Evolutionary conservation across 2,797 vertebrate species (phyloP), one percentile per base, ranked within the genome.

Genomic region (Mus spretus): DNA sequence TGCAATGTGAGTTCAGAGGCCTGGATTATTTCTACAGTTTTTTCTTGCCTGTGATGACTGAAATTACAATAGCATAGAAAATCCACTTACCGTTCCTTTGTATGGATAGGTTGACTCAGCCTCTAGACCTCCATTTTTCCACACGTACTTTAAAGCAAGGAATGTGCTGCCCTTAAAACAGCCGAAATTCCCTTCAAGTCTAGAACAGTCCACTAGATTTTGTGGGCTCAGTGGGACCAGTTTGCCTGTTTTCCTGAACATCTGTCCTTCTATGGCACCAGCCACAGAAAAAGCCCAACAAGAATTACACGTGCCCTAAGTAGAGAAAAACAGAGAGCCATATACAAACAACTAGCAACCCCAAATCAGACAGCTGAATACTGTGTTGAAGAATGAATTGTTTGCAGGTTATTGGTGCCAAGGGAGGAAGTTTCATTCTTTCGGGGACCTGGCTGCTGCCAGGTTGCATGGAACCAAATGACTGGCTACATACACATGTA

Each of bases 231-330:
- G 97, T 0, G 99, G 99, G 95, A 99, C 98, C 97, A 99, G 98
- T 34, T 79, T 98, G 17, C 99, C 99, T 0, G 98, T 98, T 98
- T 99, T 99, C 97, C 98, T 99, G 97, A 99, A 99, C 57, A 98
- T 96, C 97, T 99, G 99, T 47, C 99, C 99, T 99, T 99, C 99
- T 94, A 99, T 98, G 61, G 99, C 98, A 3, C 99, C 99, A 0
- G 99, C 99, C 80, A 99, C 98, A 95, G 99, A 99, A 98, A 99
- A 99, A 67, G 99, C 99, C 99, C 99, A 99, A 98, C 99, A 99
- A 55, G 99, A 99, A 28, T 99, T 99, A 95, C 99, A 99, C 1
- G 2, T 55, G 55, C 55, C 55, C 55, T 55, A 55, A 55, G 55
- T 55, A 55, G 55, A 55, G 55, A 55, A 55, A 55, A 55, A 17